Evolutionary conservation across 1,140 invertebrate species (phyloP).

Genomic region (Halesus radiatus): DNA sequence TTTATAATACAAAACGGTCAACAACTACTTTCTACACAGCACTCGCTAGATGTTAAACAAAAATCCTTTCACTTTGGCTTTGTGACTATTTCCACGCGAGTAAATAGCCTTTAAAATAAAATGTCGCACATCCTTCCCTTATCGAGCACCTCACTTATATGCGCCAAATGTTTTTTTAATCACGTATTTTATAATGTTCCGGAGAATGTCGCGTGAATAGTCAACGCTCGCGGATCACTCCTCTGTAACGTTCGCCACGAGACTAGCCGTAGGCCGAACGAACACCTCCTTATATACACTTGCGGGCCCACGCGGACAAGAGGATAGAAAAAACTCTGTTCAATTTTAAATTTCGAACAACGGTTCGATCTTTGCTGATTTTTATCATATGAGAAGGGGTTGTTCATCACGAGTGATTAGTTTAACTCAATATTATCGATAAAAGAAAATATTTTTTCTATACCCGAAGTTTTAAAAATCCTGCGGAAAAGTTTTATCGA

Average conservation of each 20-base stretch:
- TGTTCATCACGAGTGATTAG: too few species aligned
- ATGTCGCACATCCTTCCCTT: neutral
- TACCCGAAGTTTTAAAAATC: too few species aligned
- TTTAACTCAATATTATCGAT: too few species aligned
- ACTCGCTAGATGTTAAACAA: neutral
- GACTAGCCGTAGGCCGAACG: slow-evolving; percentile 32
- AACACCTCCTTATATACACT: slow-evolving; percentile 41
- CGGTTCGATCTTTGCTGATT: slow-evolving; percentile 4
- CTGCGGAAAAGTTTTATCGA: too few species aligned
- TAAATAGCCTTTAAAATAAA: neutral
- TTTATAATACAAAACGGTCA: slow-evolving; percentile 31
- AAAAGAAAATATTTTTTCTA: too few species aligned
- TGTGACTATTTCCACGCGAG: neutral
- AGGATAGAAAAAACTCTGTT: neutral
- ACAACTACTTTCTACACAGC: slow-evolving; percentile 28
- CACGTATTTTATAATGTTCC: neutral
- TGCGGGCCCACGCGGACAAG: slow-evolving; percentile 39
- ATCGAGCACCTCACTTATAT: neutral
- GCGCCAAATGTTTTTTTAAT: neutral
- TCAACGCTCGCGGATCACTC: slow-evolving; percentile 12
- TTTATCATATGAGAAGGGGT: neutral
- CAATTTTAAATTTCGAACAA: too few species aligned
- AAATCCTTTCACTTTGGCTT: slow-evolving; percentile 36
- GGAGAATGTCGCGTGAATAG: slow-evolving; percentile 6
- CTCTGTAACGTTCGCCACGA: slow-evolving; percentile 21